These are phyloP conservation scores for Monomorium pharaonis DNA, from an alignment of 1,140 invertebrate genomes.

Conservation along the genomic window DNA sequence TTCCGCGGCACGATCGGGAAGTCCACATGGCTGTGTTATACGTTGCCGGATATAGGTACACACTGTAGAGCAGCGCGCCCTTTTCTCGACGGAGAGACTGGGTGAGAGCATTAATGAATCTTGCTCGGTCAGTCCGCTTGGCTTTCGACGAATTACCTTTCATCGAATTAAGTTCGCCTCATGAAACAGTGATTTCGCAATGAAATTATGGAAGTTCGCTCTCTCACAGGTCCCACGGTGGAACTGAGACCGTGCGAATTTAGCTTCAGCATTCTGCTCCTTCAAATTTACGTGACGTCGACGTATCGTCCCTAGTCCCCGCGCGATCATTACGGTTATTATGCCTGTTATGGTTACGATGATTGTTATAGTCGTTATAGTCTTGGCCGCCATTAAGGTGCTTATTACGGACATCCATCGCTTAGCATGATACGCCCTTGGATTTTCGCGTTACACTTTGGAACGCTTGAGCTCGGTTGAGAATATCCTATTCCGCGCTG, in stretches of 20 bases:
- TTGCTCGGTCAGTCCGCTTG: slow-evolving; percentile 43
- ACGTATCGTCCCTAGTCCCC: slow-evolving; percentile 54
- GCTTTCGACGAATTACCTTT: slow-evolving; percentile 53
- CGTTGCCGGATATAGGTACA: slow-evolving; percentile 27
- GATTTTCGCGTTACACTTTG: not conserved
- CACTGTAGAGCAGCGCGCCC: not conserved
- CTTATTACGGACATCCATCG: slow-evolving; percentile 67
- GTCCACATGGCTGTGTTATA: slow-evolving; percentile 19
- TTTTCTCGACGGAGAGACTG: not conserved
- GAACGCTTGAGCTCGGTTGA: not conserved
- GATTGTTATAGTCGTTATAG: slow-evolving; percentile 69
- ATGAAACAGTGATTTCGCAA: slow-evolving; percentile 59
- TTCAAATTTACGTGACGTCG: slow-evolving; percentile 34
- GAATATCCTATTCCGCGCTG: slow-evolving; percentile 13
- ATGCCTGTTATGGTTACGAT: slow-evolving; percentile 68
- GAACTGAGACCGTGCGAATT: slow-evolving; percentile 38
- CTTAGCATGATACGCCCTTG: slow-evolving; percentile 22
- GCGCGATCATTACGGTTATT: slow-evolving; percentile 69
- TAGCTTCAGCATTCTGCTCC: not conserved
- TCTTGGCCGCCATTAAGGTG: slow-evolving; percentile 61
- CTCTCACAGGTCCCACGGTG: not conserved
- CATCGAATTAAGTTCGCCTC: slow-evolving; percentile 52
- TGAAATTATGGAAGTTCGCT: slow-evolving; percentile 45
- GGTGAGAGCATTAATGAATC: slow-evolving; percentile 46
- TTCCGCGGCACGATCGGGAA: slow-evolving; percentile 30